A percentile compares a stretch with the other conserved stretches of the same genome.
Evolutionary conservation across 2,888 invertebrate genomes (phyloP).

Genomic region (Adelognathus sp.): DNA sequence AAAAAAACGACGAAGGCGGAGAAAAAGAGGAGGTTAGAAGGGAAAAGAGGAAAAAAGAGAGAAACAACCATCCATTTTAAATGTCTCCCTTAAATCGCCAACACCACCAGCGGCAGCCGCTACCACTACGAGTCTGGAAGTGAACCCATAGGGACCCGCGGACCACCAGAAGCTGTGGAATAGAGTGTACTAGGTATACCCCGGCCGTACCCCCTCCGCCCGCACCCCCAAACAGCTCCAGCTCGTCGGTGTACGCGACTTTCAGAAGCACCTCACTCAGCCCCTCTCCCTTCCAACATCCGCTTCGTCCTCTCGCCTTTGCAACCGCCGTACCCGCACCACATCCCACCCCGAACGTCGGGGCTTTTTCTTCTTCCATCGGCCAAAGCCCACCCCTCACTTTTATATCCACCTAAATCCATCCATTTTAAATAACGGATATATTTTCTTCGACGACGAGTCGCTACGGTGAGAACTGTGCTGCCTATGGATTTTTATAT

Average conservation of each 20-base stretch:
- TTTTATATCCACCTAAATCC: conserved; percentile 79
- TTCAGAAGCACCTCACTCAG: conserved; percentile 66
- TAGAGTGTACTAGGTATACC: conserved; percentile 17
- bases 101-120: conserved; percentile 71
- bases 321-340: conserved; percentile 13
- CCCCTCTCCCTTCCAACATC: conserved; percentile 19
- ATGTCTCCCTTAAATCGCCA: conserved; percentile 76
- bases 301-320: conserved; percentile 22
- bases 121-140: conserved; percentile 62
- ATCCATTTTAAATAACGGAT: conserved; percentile 81
- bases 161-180: conserved; percentile 37
- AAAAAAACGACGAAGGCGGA: conserved; percentile 12
- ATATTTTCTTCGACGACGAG: conserved; percentile 76
- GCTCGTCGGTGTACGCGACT: conserved; percentile 60
- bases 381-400: conserved; percentile 65
- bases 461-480: background rate
- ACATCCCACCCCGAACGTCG: conserved; percentile 36
- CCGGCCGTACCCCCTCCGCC: conserved; percentile 31
- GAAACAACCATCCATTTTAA: conserved; percentile 81
- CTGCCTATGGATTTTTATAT: conserved; percentile 77
- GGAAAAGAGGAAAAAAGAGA: conserved; percentile 40
- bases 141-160: conserved; percentile 41
- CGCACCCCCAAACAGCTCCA: conserved; percentile 40
- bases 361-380: conserved; percentile 46
- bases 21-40: conserved; percentile 27